phyloP scores from a whole-genome alignment of 1,140 invertebrate species.

The Ceratina australensis region DNA sequence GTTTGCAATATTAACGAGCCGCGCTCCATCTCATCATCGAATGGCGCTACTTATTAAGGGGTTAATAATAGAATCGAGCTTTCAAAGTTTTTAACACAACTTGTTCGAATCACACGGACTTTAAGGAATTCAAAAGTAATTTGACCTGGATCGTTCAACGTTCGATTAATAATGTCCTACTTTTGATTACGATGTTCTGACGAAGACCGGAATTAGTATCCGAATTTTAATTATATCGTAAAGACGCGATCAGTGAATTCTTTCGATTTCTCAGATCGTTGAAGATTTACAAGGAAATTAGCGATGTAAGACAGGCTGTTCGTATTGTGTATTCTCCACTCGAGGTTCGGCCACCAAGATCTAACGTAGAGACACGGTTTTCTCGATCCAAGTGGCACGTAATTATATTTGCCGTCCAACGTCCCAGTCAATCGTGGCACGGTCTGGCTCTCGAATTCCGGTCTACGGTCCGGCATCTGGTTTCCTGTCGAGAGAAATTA shows the following conservation, averaged over 20 bases:
- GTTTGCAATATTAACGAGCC: neutral
- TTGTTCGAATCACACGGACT: too few relatives aligned
- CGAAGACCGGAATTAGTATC: too few relatives aligned
- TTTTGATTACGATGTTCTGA: too few relatives aligned
- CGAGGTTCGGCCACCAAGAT: slow-evolving; percentile 76
- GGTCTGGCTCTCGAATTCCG: slow-evolving; percentile 68
- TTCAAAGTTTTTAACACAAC: neutral
- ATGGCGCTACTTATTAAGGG: neutral
- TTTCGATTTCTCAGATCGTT: neutral
- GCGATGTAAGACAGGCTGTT: slow-evolving; percentile 71
- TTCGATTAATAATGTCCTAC: too few relatives aligned
- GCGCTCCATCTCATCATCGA: neutral
- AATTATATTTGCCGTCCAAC: slow-evolving; percentile 73
- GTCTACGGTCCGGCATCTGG: slow-evolving; percentile 49
- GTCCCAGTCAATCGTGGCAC: slow-evolving; percentile 61
- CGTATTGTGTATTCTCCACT: slow-evolving; percentile 73
- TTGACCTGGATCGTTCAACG: too few relatives aligned
- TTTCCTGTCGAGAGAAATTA: slow-evolving; percentile 54
- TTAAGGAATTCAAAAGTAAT: too few relatives aligned
- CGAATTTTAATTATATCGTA: too few relatives aligned
- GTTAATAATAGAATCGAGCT: neutral
- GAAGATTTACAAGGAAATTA: slow-evolving; percentile 66
- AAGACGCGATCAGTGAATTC: neutral
- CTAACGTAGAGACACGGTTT: slow-evolving; percentile 76
- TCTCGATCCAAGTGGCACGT: slow-evolving; percentile 70